phyloP scores from a whole-genome alignment of 2,888 invertebrate genomes.

The Agonopterix arenella region DNA sequence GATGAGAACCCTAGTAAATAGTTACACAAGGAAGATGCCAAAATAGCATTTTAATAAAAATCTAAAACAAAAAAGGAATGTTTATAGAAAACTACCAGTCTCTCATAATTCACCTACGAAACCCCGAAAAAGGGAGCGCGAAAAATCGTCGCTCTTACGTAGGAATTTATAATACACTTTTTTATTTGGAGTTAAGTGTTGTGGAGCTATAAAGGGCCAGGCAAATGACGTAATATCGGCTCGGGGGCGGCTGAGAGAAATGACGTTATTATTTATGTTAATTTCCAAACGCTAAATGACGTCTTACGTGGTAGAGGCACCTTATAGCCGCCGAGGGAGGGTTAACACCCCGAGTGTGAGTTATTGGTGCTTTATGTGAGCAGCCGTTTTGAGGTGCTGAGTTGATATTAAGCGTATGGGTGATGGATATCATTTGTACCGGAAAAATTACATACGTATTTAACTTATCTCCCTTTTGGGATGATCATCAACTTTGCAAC shows the following conservation, averaged over 20 bases:
- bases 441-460: no score
- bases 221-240: slow-evolving; percentile 62
- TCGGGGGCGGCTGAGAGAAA: slow-evolving; percentile 40
- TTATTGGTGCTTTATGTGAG: no score
- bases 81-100: no score
- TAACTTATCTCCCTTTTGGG: no score
- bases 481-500: no score
- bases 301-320: slow-evolving; percentile 62
- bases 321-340: slow-evolving; percentile 26
- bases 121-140: slow-evolving; percentile 24
- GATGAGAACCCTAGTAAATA: no score
- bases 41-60: no score
- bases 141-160: slow-evolving; percentile 29
- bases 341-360: background rate
- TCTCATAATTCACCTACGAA: background rate
- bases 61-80: no score
- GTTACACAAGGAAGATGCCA: no score
- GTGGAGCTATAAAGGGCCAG: slow-evolving; percentile 58
- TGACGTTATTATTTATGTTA: slow-evolving; percentile 77
- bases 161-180: slow-evolving; percentile 62
- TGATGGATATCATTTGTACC: no score
- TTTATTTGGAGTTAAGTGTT: slow-evolving; percentile 66
- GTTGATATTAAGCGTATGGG: no score
- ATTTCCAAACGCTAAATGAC: slow-evolving; percentile 67
- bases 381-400: no score